Percentiles rank a stretch among this genome's conserved stretches.
Conservation (phyloP, 1,140 invertebrate species). For the Sycophaga agraensis region DNA sequence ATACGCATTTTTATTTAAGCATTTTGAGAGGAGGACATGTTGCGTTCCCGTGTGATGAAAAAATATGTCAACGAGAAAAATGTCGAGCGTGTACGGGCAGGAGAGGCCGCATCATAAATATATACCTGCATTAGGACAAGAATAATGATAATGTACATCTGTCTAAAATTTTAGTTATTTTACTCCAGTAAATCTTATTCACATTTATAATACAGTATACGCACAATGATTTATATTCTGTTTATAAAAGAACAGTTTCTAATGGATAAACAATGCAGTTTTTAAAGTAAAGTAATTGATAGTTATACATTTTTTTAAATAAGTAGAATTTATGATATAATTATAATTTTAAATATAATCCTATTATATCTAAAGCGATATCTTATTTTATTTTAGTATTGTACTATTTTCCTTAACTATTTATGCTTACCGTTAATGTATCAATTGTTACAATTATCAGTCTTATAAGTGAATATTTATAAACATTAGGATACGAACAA, state of each 20-base stretch:
- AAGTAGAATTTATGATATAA: not conserved
- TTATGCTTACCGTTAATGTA: too few species aligned
- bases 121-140: not conserved
- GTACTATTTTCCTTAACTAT: not conserved
- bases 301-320: not conserved
- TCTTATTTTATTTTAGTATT: not conserved
- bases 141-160: slow-evolving; percentile 18
- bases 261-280: not conserved
- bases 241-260: not conserved
- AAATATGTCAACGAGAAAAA: slow-evolving; percentile 20
- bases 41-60: slow-evolving; percentile 12
- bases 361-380: not conserved
- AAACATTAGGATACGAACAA: too few species aligned
- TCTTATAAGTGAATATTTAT: not conserved
- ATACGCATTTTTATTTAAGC: slow-evolving; percentile 17
- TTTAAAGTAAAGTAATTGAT: not conserved
- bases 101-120: slow-evolving; percentile 8
- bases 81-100: slow-evolving; percentile 1
- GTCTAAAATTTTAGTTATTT: slow-evolving; percentile 11
- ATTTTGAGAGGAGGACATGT: slow-evolving; percentile 5
- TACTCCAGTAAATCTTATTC: not conserved
- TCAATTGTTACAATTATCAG: not conserved
- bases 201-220: not conserved
- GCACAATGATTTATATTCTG: not conserved
- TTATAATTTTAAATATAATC: not conserved